Percentiles rank a stretch among this genome's conserved stretches.
phyloP scores from a whole-genome alignment of 2,113 vertebrate species.

The Myanophis thanlyinensis region DNA sequence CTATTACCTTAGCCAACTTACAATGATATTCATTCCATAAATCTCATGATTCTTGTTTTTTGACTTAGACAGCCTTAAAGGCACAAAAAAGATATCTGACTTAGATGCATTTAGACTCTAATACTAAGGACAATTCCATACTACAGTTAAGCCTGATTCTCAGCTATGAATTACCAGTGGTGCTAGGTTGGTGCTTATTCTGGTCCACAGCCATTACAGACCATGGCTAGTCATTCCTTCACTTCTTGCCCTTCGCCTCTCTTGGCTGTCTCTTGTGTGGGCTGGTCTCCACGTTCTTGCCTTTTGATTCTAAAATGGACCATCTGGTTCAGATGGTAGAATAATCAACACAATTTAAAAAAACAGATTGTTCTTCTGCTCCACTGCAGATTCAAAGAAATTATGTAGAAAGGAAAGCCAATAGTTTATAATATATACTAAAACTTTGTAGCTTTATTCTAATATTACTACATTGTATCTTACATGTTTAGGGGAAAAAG shows the following conservation, averaged over 20 bases:
- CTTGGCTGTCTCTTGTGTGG: background rate
- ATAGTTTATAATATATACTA: background rate
- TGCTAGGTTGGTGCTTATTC: background rate
- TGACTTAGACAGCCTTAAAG: background rate
- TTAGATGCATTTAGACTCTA: background rate
- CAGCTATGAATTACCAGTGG: background rate
- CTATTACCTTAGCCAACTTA: background rate
- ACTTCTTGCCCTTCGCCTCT: background rate
- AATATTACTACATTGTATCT: background rate
- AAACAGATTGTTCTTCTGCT: background rate
- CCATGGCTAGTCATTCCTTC: background rate
- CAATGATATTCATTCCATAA: background rate
- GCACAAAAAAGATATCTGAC: background rate
- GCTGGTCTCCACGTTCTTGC: background rate
- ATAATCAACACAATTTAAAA: background rate
- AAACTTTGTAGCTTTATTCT: background rate
- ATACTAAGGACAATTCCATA: background rate
- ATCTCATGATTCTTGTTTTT: background rate
- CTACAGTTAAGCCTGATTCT: background rate
- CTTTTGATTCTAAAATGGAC: background rate
- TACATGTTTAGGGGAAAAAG: background rate
- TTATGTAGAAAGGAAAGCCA: background rate
- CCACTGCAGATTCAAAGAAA: background rate
- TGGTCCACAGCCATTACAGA: background rate
- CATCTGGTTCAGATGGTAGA: background rate